Conservation (phyloP, 1,140 invertebrate species). For the Aplysia californica region DNA sequence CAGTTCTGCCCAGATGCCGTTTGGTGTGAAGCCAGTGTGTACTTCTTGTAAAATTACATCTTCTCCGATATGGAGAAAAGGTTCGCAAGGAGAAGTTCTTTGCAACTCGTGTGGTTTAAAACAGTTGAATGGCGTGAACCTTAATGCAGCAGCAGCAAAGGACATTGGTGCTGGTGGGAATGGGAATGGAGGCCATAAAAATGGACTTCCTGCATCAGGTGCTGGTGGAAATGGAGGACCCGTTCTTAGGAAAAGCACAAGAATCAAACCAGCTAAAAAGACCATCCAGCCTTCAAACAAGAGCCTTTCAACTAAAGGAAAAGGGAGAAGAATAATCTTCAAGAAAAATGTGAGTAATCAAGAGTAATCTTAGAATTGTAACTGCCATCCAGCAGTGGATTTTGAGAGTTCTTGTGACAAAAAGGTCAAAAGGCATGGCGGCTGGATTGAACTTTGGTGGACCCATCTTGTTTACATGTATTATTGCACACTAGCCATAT, state of each 20-base stretch:
- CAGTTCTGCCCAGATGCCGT: constrained; percentile 75
- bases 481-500: neutral
- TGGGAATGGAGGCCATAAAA: constrained; percentile 26
- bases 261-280: constrained; percentile 67
- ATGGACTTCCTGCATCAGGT: constrained; percentile 37
- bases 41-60: constrained; percentile 73
- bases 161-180: constrained; percentile 26
- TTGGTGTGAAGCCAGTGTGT: constrained; percentile 75
- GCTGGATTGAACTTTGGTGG: neutral
- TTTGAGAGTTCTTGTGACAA: no score
- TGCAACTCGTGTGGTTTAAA: constrained; percentile 73
- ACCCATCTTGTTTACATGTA: neutral
- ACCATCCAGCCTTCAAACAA: constrained; percentile 73
- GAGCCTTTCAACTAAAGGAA: constrained; percentile 74
- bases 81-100: constrained; percentile 72
- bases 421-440: neutral
- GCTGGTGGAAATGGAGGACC: constrained; percentile 31
- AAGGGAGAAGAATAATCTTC: constrained; percentile 82
- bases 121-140: constrained; percentile 25
- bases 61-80: constrained; percentile 75
- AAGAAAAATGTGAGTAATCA: constrained; percentile 76
- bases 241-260: constrained; percentile 62
- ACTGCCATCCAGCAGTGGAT: neutral
- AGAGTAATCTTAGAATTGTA: no score
- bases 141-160: constrained; percentile 1